Evolutionary conservation across 2,888 invertebrate genomes (phyloP), one percentile per base, ranked within the genome.

Genomic region (Cantharis lateralis): DNA sequence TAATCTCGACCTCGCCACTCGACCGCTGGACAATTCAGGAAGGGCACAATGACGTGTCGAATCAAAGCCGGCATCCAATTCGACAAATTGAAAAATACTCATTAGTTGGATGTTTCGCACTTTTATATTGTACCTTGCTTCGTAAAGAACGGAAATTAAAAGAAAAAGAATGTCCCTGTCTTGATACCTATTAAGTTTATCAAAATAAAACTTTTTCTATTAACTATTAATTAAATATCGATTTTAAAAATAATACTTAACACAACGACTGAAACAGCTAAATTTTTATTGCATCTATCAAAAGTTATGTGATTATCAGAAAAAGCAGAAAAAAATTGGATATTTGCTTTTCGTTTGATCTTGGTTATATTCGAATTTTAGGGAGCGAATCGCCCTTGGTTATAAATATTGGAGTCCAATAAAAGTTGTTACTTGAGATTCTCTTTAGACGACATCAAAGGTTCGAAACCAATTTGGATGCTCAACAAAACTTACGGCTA

Each of bases 1-100:
- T 88, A 88, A 88, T 88, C 88, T 88, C 87, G 86, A 87, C 86
- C 87, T 87, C 85, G 86, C 77, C 87, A 88, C 87, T 87, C 87
- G 84, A 84, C 83, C 84, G 82, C 81, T 81, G 81, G 81, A 81
- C 81, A 81, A 82, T 80, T 78, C 80, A 75, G 71, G 77, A 74
- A 78, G 78, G 78, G 77, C 82, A 87, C 87, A 87, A 87, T 87
- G 86, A 87, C 86, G 87, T 87, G 87, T 87, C 86, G 85, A 86
- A 87, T 87, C 88, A 87, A 88, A 87, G 87, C 84, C 84, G 84
- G 80, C 79, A 84, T 85, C 85, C 86, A 87, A 87, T 88, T 86
- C 87, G 85, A 87, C 87, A 88, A 88, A 88, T 88, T 88, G 88
- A 88, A 88, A 88, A 88, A 88, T 88, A 88, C 88, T 88, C 88